Evolutionary conservation across 2,888 invertebrate genomes (phyloP).

Genomic region (Drosophila putrida): DNA sequence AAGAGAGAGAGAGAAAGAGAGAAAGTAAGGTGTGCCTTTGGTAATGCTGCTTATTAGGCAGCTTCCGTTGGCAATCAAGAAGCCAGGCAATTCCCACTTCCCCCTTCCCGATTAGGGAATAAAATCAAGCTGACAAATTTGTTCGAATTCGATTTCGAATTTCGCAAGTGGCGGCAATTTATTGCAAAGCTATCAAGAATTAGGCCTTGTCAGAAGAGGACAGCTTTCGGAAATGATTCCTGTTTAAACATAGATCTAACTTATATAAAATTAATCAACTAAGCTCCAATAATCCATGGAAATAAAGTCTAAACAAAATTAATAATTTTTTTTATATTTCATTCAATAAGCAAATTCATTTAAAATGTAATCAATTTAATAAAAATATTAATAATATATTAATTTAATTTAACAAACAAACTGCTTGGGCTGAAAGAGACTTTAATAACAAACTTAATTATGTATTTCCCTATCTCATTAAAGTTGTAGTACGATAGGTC

Average conservation of each 20-base stretch:
- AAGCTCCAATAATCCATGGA: no score
- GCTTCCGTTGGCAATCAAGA: conserved; percentile 60
- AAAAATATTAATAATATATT: no score
- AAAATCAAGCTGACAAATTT: conserved; percentile 66
- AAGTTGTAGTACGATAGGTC: no score
- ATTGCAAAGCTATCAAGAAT: conserved; percentile 55
- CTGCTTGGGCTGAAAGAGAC: no score
- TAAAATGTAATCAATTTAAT: no score
- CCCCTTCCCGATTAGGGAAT: conserved; percentile 9
- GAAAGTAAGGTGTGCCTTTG: conserved; percentile 1
- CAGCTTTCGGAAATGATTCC: background rate
- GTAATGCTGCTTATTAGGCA: conserved; percentile 62
- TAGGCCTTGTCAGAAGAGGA: conserved; percentile 12
- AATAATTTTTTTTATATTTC: no score
- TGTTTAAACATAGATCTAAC: background rate
- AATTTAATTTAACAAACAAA: no score
- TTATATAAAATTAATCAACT: no score
- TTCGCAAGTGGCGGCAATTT: conserved; percentile 46
- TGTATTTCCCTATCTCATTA: no score
- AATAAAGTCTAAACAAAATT: no score
- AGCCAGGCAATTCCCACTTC: conserved; percentile 9
- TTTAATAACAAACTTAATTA: no score
- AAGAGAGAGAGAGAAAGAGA: background rate
- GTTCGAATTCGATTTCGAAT: conserved; percentile 15
- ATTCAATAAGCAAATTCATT: background rate